Evolutionary conservation across 2,888 invertebrate species (phyloP).

Genomic region (Latheticus oryzae): DNA sequence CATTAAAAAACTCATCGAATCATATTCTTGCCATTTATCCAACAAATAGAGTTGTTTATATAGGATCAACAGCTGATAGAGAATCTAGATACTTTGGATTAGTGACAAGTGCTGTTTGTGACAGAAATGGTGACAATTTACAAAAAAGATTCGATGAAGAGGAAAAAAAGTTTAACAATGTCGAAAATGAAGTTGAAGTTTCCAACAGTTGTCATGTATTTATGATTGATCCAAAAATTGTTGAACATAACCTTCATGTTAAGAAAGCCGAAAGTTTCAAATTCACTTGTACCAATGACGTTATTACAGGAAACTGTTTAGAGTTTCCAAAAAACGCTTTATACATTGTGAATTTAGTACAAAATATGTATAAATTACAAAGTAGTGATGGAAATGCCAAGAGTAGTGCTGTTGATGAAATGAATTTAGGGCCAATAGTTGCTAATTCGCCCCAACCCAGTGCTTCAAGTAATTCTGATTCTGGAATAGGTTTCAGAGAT

Average conservation of each 20-base stretch:
- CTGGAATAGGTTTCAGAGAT: conserved; percentile 93
- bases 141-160: conserved; percentile 45
- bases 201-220: conserved; percentile 96
- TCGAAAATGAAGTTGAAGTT: conserved; percentile 68
- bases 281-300: conserved; percentile 84
- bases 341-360: conserved; percentile 78
- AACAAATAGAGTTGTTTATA: conserved; percentile 86
- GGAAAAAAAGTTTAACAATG: conserved; percentile 52
- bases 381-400: conserved; percentile 54
- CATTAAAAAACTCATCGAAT: conserved; percentile 82
- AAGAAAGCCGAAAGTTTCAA: conserved; percentile 86
- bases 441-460: conserved; percentile 89
- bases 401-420: conserved; percentile 46
- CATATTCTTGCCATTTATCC: conserved; percentile 88
- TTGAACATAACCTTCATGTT: conserved; percentile 83
- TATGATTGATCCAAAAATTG: conserved; percentile 88
- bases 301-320: conserved; percentile 81
- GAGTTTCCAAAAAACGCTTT: conserved; percentile 92
- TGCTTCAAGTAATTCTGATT: conserved; percentile 93
- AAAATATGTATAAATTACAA: conserved; percentile 79
- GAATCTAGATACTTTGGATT: conserved; percentile 93
- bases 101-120: conserved; percentile 83
- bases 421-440: conserved; percentile 68
- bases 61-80: conserved; percentile 90
- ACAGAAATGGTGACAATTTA: conserved; percentile 51